Base-by-base conservation (phyloP, 2,113 vertebrate species). In the Periophthalmodon schlosseri region DNA sequence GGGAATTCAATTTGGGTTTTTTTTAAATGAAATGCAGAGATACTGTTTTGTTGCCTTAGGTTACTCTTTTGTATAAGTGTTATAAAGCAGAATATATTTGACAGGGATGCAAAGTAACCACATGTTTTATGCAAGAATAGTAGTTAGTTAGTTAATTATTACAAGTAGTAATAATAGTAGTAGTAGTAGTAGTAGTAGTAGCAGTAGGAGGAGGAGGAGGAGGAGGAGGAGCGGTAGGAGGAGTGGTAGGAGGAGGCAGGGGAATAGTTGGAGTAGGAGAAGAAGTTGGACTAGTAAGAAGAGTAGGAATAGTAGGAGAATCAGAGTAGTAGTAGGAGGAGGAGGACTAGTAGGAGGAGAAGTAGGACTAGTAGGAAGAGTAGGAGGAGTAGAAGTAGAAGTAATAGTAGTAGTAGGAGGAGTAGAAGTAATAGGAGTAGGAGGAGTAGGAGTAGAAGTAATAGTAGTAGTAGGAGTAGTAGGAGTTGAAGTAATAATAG, bases 1-100 rank as follows among this genome's bases (percentile, higher is more conserved):
- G 23, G 28, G 24, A 79, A 83, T 82, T n/a, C 67, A 72, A 63
- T 75, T 75, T 50, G 52, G n/a, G 28, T 74, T 60, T 65, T 60
- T 65, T 4, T 58, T 78, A 54, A 70, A 71, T 46, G 1, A 69
- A 77, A 68, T 56, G 2, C 20, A 44, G 7, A 10, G 46, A 23
- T 66, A 33, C 15, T 78, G 24, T 57, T 69, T 39, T 68, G 69
- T 47, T 14, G 61, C 68, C 52, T 67, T 14, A 9, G 50, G 70
- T 69, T 49, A 69, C 9, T 39, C 20, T 58, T 46, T 64, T n/a
- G 56, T 6, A 70, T 68, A 52, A 76, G 68, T 47, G 23, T 50
- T 21, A 14, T 28, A 14, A 44, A 18, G 57, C 34, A 13, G 16
- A 70, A 28, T 69, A 23, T 28, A 5, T 46, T 57, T 44, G 46